Evolutionary conservation across 2,797 vertebrate genomes (phyloP).

Genomic region (Trichosurus vulpecula): DNA sequence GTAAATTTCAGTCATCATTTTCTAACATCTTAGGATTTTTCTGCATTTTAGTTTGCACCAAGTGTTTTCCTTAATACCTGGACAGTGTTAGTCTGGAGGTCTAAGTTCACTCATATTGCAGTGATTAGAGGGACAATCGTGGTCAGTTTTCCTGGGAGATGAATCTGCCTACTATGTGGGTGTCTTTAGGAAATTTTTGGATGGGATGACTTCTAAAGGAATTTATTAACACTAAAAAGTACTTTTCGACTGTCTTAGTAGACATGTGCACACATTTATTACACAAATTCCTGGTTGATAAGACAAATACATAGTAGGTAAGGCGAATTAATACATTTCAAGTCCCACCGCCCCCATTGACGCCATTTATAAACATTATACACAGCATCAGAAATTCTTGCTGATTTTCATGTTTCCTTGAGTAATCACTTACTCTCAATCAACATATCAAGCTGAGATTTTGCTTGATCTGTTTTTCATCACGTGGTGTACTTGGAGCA

Average conservation of each 20-base stretch:
- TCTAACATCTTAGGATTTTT: neutral
- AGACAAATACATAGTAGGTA: neutral
- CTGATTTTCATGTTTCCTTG: conserved; percentile 32
- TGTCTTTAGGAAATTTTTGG: neutral
- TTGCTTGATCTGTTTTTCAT: conserved; percentile 15
- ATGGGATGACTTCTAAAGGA: neutral
- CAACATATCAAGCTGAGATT: neutral
- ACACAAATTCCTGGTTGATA: neutral
- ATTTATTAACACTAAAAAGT: neutral
- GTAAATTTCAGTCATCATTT: accelerated
- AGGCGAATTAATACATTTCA: conserved; percentile 1
- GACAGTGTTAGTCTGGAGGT: neutral
- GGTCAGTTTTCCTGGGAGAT: neutral
- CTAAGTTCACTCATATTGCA: neutral
- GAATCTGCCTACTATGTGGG: neutral
- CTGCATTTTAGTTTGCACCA: neutral
- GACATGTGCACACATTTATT: neutral
- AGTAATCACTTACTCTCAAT: neutral
- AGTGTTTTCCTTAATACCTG: neutral
- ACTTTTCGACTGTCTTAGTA: neutral
- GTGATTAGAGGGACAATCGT: neutral
- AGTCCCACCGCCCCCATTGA: neutral
- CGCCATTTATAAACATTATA: conserved; percentile 16
- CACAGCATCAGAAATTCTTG: neutral
- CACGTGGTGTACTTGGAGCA: conserved; percentile 15